These are phyloP conservation scores for Scaptomyza parva DNA, from an alignment of 2,888 invertebrate genomes.

Conservation along the genomic window DNA sequence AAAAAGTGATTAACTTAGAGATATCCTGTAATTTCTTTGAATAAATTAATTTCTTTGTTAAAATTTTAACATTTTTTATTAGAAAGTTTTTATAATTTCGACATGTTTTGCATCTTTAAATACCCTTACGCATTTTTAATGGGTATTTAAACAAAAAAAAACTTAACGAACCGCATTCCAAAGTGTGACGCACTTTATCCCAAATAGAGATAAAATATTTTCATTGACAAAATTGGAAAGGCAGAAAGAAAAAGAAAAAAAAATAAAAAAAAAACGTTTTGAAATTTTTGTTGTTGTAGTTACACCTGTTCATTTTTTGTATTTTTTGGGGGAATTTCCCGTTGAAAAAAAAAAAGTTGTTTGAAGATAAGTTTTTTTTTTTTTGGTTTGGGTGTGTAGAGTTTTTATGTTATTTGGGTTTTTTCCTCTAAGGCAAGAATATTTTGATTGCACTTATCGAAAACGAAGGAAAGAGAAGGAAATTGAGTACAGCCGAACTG, in stretches of 20 bases:
- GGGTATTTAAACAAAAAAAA: neutral
- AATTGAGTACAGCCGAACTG: neutral
- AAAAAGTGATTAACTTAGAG: neutral
- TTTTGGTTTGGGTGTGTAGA: neutral
- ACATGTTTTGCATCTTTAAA: neutral
- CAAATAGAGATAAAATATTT: slow-evolving; percentile 40
- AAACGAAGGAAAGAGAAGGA: too few relatives aligned
- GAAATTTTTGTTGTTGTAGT: neutral
- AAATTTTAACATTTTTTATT: too few relatives aligned
- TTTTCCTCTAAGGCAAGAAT: neutral
- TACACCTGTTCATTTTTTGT: slow-evolving; percentile 5
- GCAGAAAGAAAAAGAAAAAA: slow-evolving; percentile 3
- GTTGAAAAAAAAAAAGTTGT: neutral
- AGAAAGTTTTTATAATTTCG: neutral
- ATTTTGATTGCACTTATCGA: neutral
- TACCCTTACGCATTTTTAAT: neutral
- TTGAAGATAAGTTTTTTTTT: neutral
- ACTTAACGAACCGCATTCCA: slow-evolving; percentile 70
- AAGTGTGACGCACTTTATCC: slow-evolving; percentile 62
- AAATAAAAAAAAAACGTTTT: neutral
- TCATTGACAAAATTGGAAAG: slow-evolving; percentile 54
- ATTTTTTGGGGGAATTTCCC: neutral
- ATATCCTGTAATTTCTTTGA: neutral
- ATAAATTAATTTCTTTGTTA: too few relatives aligned
- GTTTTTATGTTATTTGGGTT: neutral